Base-by-base conservation (phyloP, 2,113 vertebrate species). In the Galemys pyrenaicus region DNA sequence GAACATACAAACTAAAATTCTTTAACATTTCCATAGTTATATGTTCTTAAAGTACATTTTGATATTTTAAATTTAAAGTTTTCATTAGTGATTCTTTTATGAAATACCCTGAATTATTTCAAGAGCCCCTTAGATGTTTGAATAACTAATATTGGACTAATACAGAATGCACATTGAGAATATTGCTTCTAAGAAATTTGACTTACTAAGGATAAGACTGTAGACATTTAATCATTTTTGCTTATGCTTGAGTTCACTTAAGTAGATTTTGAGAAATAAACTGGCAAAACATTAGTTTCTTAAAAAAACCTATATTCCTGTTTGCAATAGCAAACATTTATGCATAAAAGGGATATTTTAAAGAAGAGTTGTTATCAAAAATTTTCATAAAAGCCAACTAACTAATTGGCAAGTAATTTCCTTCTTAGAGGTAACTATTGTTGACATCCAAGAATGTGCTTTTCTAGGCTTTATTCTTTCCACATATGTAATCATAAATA, bases 1-100 rank as follows among this genome's bases (percentile, higher is more conserved):
- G 65, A 71, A 62, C 9, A 46, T 83, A 37, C 6, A 37, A 83
- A 56, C 32, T 92, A 6, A 44, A 15, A 44, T 93, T 94, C 58
- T 89, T 75, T 74, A 46, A 78, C 16, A 71, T 86, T 94, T 94
- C 60, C 20, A 58, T 92, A 73, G 67, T 58, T 93, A 11, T 0
- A 1, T 44, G 86, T 75, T 81, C 91, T 89, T 80, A 70, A 94
- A 82, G 24, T 82, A 39, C 22, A 32, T 80, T 77, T 65, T 86
- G n/a, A 19, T 85, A 0, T 87, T 95, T 56, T 37, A 51, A 35
- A 60, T 70, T 73, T 77, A 9, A 10, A 9, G 17, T 83, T 95
- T 96, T 70, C 32, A 82, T 0, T 95, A 39, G 67, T 90, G 26
- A 16, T 91, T 95, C 22, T 92, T 93, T 86, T 54, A 64, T 83